Conservation (phyloP, 1,140 invertebrate species). For the Andricus grossulariae region DNA sequence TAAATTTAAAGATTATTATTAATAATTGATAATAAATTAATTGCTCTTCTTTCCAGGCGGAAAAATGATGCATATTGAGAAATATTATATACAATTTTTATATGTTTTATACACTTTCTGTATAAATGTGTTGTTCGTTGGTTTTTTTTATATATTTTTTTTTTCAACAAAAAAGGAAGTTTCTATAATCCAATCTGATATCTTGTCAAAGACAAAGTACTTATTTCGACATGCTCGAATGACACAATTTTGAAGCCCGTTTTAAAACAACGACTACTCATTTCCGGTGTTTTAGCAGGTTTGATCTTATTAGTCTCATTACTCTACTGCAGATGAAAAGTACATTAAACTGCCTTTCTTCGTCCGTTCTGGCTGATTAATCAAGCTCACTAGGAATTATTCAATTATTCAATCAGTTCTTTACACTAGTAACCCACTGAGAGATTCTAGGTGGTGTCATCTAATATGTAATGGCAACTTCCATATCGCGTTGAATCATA, state of each 20-base stretch:
- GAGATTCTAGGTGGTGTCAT: conserved; percentile 12
- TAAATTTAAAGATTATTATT: no score
- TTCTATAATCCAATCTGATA: no score
- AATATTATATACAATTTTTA: no score
- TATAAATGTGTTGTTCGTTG: no score
- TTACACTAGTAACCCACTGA: conserved; percentile 26
- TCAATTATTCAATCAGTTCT: conserved; percentile 25
- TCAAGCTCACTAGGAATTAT: conserved; percentile 13
- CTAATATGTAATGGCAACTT: background rate
- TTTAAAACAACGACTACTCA: background rate
- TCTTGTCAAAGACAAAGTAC: no score
- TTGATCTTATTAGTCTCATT: conserved; percentile 17
- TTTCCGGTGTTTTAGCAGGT: conserved; percentile 13
- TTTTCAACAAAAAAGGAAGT: no score
- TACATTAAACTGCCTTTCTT: conserved; percentile 15
- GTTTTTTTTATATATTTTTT: no score
- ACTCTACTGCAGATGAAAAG: background rate
- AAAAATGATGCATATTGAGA: no score
- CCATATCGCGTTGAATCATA: background rate
- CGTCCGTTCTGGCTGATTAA: background rate
- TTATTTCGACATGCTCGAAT: background rate
- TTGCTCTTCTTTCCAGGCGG: no score
- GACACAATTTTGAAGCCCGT: background rate
- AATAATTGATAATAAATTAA: no score
- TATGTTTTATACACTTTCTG: no score